These are phyloP conservation scores for Atrichornis clamosus DNA, from an alignment of 2,113 vertebrate genomes.

Conservation along the genomic window DNA sequence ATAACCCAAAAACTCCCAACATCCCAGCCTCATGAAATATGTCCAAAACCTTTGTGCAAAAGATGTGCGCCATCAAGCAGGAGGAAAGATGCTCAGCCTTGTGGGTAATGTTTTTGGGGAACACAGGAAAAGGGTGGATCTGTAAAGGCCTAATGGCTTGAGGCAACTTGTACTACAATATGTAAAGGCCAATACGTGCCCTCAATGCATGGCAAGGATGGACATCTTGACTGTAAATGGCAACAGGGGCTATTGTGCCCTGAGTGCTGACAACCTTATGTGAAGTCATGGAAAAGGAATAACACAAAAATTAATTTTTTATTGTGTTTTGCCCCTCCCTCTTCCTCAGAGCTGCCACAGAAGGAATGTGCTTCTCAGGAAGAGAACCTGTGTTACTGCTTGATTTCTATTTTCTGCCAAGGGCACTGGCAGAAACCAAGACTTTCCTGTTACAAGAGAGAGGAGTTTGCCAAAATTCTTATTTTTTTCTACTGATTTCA, in stretches of 20 bases:
- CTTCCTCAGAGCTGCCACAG: not conserved
- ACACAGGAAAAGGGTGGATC: not conserved
- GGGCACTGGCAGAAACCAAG: not conserved
- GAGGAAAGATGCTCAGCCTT: not conserved
- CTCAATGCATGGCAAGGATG: not conserved
- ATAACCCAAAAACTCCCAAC: not conserved
- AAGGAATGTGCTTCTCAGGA: not conserved
- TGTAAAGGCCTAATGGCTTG: not conserved
- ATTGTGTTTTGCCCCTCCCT: not conserved
- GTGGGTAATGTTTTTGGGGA: not conserved
- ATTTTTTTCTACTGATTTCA: not conserved
- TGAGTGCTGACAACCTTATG: not conserved
- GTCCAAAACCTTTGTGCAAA: not conserved
- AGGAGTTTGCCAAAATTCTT: not conserved
- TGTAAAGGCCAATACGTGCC: rapidly evolving
- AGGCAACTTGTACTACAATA: not conserved
- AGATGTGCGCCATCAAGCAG: not conserved
- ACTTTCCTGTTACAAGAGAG: not conserved
- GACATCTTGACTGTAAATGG: not conserved
- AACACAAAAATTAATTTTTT: not conserved
- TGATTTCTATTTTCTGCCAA: not conserved
- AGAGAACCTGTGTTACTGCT: not conserved
- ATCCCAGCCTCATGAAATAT: not conserved
- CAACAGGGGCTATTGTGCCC: not conserved
- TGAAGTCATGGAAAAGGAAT: not conserved